These are phyloP conservation scores for Rhinichthys osculus DNA, from an alignment of 2,797 vertebrate genomes.

Conservation along the genomic window DNA sequence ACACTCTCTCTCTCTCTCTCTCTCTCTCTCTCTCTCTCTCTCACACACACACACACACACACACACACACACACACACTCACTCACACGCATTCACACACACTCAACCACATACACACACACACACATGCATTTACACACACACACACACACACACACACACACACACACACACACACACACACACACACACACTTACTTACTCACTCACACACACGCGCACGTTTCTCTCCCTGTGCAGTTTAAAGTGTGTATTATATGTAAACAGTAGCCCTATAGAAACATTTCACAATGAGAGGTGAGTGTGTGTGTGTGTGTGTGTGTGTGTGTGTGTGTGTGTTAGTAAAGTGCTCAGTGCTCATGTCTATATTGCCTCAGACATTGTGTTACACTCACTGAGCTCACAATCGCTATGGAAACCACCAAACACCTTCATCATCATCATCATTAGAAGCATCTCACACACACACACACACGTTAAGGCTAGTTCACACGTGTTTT, in stretches of 20 bases:
- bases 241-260: slow-evolving; percentile 41
- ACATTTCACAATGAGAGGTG: slow-evolving; percentile 36
- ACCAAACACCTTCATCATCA: slow-evolving; percentile 5
- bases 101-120: background rate
- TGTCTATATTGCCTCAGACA: slow-evolving; percentile 58
- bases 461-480: slow-evolving; percentile 15
- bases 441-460: background rate
- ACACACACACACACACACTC: background rate
- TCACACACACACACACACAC: no score
- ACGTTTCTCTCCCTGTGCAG: slow-evolving; percentile 35
- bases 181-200: background rate
- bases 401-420: slow-evolving; percentile 17
- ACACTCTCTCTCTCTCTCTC: no score
- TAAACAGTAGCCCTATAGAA: slow-evolving; percentile 61
- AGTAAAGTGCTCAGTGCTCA: slow-evolving; percentile 63
- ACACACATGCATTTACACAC: no score
- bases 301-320: no score
- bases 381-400: slow-evolving; percentile 40
- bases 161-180: background rate
- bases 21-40: no score
- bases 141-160: no score
- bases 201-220: background rate
- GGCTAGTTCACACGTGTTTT: slow-evolving; percentile 17
- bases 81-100: background rate
- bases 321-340: slow-evolving; percentile 47